Evolutionary conservation across 2,797 vertebrate genomes (phyloP).

Genomic region (Hypotaenidia philippensis): DNA sequence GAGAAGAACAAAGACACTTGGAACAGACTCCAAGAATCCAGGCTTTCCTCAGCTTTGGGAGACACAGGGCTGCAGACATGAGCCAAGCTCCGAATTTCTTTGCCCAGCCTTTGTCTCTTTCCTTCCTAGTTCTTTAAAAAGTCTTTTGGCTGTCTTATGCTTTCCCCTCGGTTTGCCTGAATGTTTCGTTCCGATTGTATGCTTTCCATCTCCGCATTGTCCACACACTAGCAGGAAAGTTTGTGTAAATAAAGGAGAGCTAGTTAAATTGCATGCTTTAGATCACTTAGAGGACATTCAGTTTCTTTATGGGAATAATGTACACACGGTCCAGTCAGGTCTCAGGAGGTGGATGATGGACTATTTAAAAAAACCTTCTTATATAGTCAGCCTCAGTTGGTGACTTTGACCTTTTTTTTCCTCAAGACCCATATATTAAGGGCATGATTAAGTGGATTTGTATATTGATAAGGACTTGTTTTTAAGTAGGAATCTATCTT

Average conservation of each 20-base stretch:
- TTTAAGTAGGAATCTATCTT: background rate
- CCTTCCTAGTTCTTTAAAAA: background rate
- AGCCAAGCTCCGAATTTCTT: constrained; percentile 22
- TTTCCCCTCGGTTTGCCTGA: background rate
- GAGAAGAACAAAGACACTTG: constrained; percentile 27
- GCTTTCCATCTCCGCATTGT: background rate
- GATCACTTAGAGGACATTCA: background rate
- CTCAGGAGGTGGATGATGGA: background rate
- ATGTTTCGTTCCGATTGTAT: background rate
- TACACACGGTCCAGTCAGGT: background rate
- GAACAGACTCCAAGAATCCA: constrained; percentile 19
- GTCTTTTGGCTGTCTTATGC: background rate
- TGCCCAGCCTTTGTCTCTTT: background rate
- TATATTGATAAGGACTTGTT: background rate
- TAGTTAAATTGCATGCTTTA: background rate
- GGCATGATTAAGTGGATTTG: accelerated
- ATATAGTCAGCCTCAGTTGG: background rate
- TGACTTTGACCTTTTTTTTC: background rate
- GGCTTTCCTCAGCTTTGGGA: constrained; percentile 37
- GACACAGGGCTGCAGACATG: background rate
- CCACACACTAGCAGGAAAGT: background rate
- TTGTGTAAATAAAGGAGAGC: background rate
- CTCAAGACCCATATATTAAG: background rate
- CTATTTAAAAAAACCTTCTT: accelerated
- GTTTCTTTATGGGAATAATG: background rate